Evolutionary conservation across 2,888 invertebrate species (phyloP), one percentile per base, ranked within the genome.

Genomic region (Thera obeliscata): DNA sequence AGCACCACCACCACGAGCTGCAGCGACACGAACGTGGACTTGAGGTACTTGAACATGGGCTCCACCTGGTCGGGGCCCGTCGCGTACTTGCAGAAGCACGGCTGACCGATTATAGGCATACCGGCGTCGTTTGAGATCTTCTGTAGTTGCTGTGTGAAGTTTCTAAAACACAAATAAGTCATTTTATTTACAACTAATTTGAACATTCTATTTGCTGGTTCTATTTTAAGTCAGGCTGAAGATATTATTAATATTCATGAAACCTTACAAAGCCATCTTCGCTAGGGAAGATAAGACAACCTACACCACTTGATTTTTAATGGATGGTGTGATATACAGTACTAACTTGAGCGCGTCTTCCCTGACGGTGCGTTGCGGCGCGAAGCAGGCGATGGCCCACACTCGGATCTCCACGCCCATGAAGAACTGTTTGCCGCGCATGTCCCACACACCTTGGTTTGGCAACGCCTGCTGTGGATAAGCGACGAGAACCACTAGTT

Each of bases 351-450:
- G 94, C 0, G 99, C 98, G 90, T 99, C 99, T 88, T 99, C 99
- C 58, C 99, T 95, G 46, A 99, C 99, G 3, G 98, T 99, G 75
- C 99, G 95, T 89, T 99, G 99, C 3, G 99, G 99, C 3, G 99
- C 99, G 90, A 99, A 99, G 88, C 99, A 99, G 46, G 99, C 99
- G 79, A 99, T 99, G 22, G 99, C 99, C 99, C 99, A 99, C 55
- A 99, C 98, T 75, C 99, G 95, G 76, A 99, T 99, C 93, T 99
- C 99, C 7, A 99, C 99, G 57, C 99, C 99, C 76, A 99, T 99
- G 92, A 99, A 99, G 94, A 99, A 99, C 93, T 99, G 99, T 88
- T 99, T 99, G 63, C 99, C 99, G 69, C 99, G 95, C 99, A 99
- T 99, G 90, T 99, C 99, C 99, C 99, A 99, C 54, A 99, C 99